These are phyloP conservation scores for Drosophila teissieri DNA, from an alignment of 1,140 invertebrate species.

Conservation along the genomic window DNA sequence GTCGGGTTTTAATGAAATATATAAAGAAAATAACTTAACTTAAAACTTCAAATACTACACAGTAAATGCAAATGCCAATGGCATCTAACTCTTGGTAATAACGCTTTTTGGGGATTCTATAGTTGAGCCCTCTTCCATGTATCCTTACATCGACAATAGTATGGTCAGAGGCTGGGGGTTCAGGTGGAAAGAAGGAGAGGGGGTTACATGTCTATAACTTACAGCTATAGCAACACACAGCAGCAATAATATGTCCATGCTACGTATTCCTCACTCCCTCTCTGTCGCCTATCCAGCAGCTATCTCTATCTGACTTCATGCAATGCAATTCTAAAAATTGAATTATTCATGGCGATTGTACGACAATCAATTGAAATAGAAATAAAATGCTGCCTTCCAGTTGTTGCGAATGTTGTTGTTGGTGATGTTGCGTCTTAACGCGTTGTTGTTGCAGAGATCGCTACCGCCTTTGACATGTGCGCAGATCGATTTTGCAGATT, in stretches of 20 bases:
- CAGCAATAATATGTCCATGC: constrained; percentile 60
- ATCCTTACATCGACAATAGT: constrained; percentile 26
- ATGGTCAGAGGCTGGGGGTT: constrained; percentile 30
- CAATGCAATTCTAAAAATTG: constrained; percentile 79
- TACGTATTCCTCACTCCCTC: constrained; percentile 48
- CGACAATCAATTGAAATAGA: constrained; percentile 83
- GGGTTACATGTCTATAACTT: constrained; percentile 28
- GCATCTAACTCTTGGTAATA: not conserved
- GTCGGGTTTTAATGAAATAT: too few species aligned
- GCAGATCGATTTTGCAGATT: constrained; percentile 65
- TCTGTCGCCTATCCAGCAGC: constrained; percentile 23
- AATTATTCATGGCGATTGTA: constrained; percentile 82
- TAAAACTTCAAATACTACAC: too few species aligned
- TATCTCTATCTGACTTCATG: constrained; percentile 55
- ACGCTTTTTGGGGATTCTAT: constrained; percentile 8
- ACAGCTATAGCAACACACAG: constrained; percentile 24
- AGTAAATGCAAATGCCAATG: not conserved
- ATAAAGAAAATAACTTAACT: too few species aligned
- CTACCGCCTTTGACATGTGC: constrained; percentile 78
- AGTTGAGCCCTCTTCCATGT: constrained; percentile 41
- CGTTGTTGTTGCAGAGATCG: constrained; percentile 44
- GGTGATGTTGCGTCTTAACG: constrained; percentile 15
- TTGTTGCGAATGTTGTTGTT: constrained; percentile 35
- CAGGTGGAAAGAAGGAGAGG: constrained; percentile 3
- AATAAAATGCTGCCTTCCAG: constrained; percentile 79